phyloP scores from a whole-genome alignment of 2,113 vertebrate species.

The Hylia prasina region DNA sequence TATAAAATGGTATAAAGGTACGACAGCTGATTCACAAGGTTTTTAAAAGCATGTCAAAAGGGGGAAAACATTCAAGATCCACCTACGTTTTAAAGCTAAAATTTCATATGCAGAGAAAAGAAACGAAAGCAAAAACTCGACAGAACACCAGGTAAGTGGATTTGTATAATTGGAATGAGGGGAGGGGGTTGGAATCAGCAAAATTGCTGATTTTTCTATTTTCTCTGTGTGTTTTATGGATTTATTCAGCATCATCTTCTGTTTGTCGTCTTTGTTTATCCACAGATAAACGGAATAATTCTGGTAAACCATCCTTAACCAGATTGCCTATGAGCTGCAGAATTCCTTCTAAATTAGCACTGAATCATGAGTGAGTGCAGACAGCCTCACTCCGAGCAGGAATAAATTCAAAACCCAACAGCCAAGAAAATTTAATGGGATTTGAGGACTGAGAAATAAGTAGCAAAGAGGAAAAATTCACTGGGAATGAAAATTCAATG shows the following conservation, averaged over 20 bases:
- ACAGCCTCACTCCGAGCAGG: background rate
- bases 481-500: background rate
- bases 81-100: background rate
- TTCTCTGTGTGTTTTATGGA: background rate
- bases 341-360: background rate
- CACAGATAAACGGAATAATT: background rate
- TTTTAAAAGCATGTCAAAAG: background rate
- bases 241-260: background rate
- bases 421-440: background rate
- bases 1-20: background rate
- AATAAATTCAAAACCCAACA: background rate
- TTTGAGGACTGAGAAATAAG: background rate
- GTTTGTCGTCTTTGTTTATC: background rate
- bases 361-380: background rate
- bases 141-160: background rate
- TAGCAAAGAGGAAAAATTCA: background rate
- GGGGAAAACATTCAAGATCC: rapidly evolving
- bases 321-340: background rate
- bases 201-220: background rate
- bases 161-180: background rate
- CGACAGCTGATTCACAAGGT: background rate
- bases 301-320: background rate
- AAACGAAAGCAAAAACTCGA: background rate
- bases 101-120: background rate
- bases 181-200: background rate